phyloP scores from a whole-genome alignment of 2,888 invertebrate species.

The Sarcophaga rosellei region DNA sequence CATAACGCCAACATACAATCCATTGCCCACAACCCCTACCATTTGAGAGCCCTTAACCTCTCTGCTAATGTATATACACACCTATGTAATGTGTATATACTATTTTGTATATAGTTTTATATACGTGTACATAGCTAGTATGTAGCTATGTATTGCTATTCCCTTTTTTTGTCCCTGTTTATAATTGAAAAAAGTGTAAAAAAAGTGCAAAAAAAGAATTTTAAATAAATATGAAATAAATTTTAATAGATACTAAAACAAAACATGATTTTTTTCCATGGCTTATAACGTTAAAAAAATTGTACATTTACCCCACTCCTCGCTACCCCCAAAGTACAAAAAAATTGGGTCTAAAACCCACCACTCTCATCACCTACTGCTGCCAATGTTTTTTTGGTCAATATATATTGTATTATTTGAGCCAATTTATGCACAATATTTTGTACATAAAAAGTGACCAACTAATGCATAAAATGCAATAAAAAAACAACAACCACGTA shows the following conservation, averaged over 20 bases:
- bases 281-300: slow-evolving; percentile 3
- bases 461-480: slow-evolving; percentile 45
- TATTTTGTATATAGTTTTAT: not conserved
- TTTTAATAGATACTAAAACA: slow-evolving; percentile 40
- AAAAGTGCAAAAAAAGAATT: not conserved
- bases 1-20: slow-evolving; percentile 30
- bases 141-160: not conserved
- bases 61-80: not conserved
- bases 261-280: slow-evolving; percentile 11
- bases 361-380: too few relatives aligned
- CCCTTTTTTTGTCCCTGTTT: too few relatives aligned
- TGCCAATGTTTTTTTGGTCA: too few relatives aligned
- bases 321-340: too few relatives aligned
- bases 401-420: not conserved
- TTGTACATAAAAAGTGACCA: slow-evolving; percentile 42
- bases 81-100: not conserved
- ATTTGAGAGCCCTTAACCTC: not conserved
- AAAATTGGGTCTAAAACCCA: too few relatives aligned
- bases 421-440: not conserved
- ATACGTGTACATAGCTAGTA: slow-evolving; percentile 30
- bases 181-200: too few relatives aligned
- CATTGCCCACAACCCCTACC: not conserved
- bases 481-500: too few relatives aligned
- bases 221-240: slow-evolving; percentile 54
- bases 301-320: too few relatives aligned